phyloP scores from a whole-genome alignment of 2,113 vertebrate genomes.

The Pampusana beccarii region DNA sequence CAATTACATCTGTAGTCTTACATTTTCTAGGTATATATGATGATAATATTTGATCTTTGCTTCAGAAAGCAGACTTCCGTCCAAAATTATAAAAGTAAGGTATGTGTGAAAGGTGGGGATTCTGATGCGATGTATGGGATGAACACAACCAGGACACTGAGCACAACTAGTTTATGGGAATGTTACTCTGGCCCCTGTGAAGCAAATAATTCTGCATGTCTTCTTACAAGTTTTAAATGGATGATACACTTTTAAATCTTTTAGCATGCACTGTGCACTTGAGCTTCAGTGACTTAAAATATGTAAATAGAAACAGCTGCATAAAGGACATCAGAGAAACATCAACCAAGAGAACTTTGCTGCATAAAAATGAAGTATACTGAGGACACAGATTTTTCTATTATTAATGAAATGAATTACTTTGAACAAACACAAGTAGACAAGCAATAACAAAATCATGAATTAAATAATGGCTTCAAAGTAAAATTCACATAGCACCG shows the following conservation, averaged over 20 bases:
- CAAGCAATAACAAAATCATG: slow-evolving; percentile 25
- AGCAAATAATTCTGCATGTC: not conserved
- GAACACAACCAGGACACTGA: not conserved
- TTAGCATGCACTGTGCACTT: not conserved
- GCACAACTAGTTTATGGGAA: not conserved
- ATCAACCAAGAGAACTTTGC: not conserved
- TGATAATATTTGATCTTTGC: not conserved
- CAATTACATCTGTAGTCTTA: not conserved
- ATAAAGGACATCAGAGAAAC: not conserved
- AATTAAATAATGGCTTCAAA: slow-evolving; percentile 58
- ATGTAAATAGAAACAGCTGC: slow-evolving; percentile 35
- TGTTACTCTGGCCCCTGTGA: not conserved
- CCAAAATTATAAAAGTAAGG: not conserved
- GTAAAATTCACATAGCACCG: not conserved
- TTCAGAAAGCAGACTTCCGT: not conserved
- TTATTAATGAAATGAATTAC: slow-evolving; percentile 54
- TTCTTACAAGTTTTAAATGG: not conserved
- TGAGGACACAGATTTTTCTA: slow-evolving; percentile 8
- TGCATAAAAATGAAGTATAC: slow-evolving; percentile 38
- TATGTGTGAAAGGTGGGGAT: not conserved
- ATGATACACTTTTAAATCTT: not conserved
- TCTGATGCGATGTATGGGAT: not conserved
- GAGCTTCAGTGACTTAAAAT: not conserved
- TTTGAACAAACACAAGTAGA: slow-evolving; percentile 19
- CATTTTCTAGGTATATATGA: not conserved